Percentiles rank a stretch among this genome's conserved stretches.
Conservation (phyloP, 2,113 vertebrate species). For the Anoplopoma fimbria region DNA sequence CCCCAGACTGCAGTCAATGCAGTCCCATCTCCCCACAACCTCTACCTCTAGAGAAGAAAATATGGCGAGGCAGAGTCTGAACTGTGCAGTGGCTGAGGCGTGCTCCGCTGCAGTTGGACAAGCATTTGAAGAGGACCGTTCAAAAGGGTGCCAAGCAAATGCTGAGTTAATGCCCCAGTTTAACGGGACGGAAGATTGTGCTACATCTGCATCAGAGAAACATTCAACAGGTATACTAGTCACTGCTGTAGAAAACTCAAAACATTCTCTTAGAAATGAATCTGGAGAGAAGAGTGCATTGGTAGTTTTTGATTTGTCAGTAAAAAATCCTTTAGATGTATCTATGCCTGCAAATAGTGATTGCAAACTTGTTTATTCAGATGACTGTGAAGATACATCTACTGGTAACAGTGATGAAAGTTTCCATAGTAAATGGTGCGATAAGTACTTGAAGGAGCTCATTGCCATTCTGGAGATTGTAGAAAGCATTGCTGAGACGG, state of each 20-base stretch:
- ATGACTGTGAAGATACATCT: neutral
- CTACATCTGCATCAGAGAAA: neutral
- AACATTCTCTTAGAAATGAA: neutral
- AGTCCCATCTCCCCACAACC: neutral
- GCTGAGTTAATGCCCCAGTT: neutral
- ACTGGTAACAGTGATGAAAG: neutral
- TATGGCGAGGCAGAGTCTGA: neutral
- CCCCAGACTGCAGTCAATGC: neutral
- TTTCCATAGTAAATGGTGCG: neutral
- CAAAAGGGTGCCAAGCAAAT: neutral
- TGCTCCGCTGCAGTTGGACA: neutral
- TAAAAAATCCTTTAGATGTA: neutral
- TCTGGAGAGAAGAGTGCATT: neutral
- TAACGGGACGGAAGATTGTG: neutral
- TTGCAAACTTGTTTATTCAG: neutral
- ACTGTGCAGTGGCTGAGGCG: neutral
- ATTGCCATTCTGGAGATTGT: slow-evolving; percentile 16
- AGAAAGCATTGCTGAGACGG: neutral
- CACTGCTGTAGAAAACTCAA: neutral
- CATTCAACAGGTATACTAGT: slow-evolving; percentile 36
- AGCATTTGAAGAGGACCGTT: neutral
- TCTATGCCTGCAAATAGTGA: neutral
- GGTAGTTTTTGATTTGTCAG: neutral
- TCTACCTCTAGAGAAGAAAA: neutral
- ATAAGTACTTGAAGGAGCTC: slow-evolving; percentile 26